Evolutionary conservation across 2,888 invertebrate species (phyloP), one percentile per base, ranked within the genome.

Genomic region (Epinotia nisella): DNA sequence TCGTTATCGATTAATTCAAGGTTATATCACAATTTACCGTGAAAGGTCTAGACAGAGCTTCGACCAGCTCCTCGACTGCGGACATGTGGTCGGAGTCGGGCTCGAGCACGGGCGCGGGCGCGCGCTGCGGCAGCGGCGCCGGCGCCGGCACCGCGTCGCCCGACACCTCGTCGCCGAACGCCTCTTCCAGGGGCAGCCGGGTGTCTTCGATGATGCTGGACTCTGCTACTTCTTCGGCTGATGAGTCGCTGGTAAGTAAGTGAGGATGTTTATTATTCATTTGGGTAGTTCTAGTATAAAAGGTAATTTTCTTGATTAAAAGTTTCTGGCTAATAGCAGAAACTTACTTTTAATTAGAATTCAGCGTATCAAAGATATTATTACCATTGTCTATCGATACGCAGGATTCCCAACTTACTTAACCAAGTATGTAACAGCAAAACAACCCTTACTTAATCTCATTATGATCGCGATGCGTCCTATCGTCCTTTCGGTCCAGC

Each of bases 401-500:
- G 9, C 35, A 35, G 35, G 35, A 35, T 35, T 35, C 35, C 35
- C 35, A 35, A 35, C 9, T 35, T 9, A 29, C 29, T 29, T 29
- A 2, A 29, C 24, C 1, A 5, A 29, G 29, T 29, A 29, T 4
- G 0, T 35, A 35, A 35, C 35, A 7, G 7, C 9, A 35, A 11
- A 11, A 45, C 7, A 19, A n/a, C 9, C 79, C 84, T 83, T 76
- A 93, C 92, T 89, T 90, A 68, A 93, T 90, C 64, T 93, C 92
- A 76, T 93, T 93, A 72, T 90, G 90, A 73, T 92, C 92, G 69
- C 92, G 91, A 76, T 93, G 92, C 0, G 92, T 89, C 76, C 93
- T 91, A 64, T 94, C 93, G 70, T 94, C 94, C 81, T 92, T 95
- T 75, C 90, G 90, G 49, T 94, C 94, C 73, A 94, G 76, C 0